Conservation (phyloP, 2,113 vertebrate genomes). For the Myotis davidii region DNA sequence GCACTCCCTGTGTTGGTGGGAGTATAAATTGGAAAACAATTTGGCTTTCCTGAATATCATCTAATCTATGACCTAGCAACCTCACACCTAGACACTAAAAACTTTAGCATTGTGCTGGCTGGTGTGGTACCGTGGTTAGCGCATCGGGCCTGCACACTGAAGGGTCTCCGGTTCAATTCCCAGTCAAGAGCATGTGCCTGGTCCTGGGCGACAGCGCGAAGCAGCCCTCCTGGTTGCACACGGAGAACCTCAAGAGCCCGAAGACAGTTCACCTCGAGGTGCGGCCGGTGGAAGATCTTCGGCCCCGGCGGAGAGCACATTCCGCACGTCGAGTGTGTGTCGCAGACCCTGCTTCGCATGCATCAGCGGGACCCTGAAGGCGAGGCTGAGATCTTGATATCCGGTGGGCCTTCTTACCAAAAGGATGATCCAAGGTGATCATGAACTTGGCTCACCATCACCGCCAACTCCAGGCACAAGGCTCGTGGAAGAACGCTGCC, state of each 20-base stretch:
- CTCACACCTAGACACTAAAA: neutral
- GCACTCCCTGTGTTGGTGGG: neutral
- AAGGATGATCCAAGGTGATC: slow-evolving; percentile 11
- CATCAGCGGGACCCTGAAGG: neutral
- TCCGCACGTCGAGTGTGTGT: neutral
- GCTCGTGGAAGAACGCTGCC: neutral
- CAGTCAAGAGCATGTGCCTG: too few relatives aligned
- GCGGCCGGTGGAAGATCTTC: slow-evolving; percentile 51
- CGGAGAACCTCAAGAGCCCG: neutral
- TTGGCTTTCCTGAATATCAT: neutral
- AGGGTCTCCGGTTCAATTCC: too few relatives aligned
- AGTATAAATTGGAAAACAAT: neutral
- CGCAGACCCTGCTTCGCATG: slow-evolving; percentile 27
- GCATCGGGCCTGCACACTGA: too few relatives aligned
- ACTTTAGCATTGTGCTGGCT: neutral
- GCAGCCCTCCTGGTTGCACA: neutral
- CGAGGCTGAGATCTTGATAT: slow-evolving; percentile 48
- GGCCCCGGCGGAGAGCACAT: slow-evolving; percentile 8
- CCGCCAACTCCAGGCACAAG: neutral
- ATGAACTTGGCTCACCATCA: neutral
- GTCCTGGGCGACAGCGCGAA: neutral
- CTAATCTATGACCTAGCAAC: neutral
- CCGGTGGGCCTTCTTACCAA: slow-evolving; percentile 24
- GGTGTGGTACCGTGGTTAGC: too few relatives aligned
- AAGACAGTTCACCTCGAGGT: neutral